Evolutionary conservation across 2,113 vertebrate species (phyloP).

Genomic region (Atlantisia rogersi): DNA sequence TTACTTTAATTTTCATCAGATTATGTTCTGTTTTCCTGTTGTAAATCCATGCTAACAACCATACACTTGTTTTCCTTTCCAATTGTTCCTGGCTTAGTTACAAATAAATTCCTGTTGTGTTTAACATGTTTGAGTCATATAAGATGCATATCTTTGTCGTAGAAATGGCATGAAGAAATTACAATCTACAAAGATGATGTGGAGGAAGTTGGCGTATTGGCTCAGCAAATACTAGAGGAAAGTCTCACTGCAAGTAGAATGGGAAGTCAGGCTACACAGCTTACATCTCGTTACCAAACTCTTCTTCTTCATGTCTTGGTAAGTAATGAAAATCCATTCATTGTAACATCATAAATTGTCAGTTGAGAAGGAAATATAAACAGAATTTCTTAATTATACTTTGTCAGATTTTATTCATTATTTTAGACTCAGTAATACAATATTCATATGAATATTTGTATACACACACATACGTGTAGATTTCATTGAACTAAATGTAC

Average conservation of each 20-base stretch:
- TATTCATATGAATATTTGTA: not conserved
- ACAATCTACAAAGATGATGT: constrained; percentile 86
- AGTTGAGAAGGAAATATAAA: not conserved
- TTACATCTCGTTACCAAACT: constrained; percentile 90
- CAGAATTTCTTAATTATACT: not conserved
- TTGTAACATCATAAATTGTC: not conserved
- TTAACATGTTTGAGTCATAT: not conserved
- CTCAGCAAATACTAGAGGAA: constrained; percentile 92
- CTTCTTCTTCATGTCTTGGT: constrained; percentile 90
- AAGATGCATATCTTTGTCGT: not conserved
- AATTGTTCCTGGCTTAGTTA: not conserved
- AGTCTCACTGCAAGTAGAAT: constrained; percentile 83
- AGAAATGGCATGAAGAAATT: constrained; percentile 89
- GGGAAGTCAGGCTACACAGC: constrained; percentile 87
- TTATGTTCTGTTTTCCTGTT: not conserved
- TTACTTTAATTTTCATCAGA: not conserved
- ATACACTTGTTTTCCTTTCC: not conserved
- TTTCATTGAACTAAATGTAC: not conserved
- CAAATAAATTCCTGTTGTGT: not conserved
- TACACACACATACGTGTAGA: not conserved
- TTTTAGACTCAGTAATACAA: not conserved
- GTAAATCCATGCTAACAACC: not conserved
- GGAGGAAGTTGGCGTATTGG: constrained; percentile 87
- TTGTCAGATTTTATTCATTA: not conserved
- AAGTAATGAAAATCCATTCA: constrained; percentile 7